These are phyloP conservation scores for Microtus ochrogaster DNA, from an alignment of 2,113 vertebrate species.

Conservation along the genomic window DNA sequence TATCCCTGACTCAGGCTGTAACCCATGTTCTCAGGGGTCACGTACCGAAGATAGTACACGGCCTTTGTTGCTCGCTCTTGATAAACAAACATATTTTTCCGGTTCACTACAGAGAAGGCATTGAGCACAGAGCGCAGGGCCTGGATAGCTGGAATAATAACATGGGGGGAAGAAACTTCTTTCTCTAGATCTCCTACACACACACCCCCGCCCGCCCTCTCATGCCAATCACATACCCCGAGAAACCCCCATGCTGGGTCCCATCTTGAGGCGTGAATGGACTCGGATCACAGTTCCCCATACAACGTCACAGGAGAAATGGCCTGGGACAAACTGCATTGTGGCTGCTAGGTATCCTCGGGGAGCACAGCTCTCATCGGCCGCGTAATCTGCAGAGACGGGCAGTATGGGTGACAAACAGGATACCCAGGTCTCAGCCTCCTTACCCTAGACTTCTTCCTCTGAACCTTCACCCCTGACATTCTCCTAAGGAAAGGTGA, in stretches of 20 bases:
- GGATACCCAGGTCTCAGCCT: background rate
- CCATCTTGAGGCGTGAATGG: constrained; percentile 98
- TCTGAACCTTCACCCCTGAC: background rate
- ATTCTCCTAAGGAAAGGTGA: background rate
- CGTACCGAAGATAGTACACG: constrained; percentile 95
- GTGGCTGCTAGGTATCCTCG: constrained; percentile 97
- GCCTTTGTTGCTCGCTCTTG: constrained; percentile 97
- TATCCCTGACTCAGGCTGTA: background rate
- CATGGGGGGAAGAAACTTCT: background rate
- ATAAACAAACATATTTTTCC: constrained; percentile 99
- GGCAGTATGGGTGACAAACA: background rate
- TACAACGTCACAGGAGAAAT: constrained; percentile 97
- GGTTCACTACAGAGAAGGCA: constrained; percentile 97
- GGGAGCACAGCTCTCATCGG: constrained; percentile 95
- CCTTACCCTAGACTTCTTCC: background rate
- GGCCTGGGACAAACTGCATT: constrained; percentile 98
- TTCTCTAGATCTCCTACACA: background rate
- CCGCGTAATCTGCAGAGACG: constrained; percentile 90
- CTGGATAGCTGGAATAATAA: constrained; percentile 92
- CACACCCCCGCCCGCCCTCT: background rate
- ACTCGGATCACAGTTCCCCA: constrained; percentile 98
- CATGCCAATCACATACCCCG: constrained; percentile 87
- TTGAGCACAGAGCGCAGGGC: constrained; percentile 96
- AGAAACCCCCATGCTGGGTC: constrained; percentile 96
- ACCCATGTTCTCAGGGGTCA: background rate